Conservation (phyloP, 92 coral and sea anemone genomes). For the Chrysogorgia sp. region DNA sequence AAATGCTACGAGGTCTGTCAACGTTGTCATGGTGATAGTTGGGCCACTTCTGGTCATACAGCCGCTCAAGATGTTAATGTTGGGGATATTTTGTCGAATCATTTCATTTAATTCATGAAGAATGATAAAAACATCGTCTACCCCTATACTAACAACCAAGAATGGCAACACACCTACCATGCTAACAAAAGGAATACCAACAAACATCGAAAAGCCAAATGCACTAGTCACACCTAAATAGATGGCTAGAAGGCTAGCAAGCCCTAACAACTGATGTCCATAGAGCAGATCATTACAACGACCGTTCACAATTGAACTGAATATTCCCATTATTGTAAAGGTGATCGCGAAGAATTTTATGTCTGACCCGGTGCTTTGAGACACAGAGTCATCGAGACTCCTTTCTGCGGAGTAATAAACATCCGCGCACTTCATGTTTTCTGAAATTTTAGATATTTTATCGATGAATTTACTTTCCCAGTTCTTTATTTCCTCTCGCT, state of each 20-base stretch:
- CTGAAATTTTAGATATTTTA: constrained; percentile 22
- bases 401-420: constrained; percentile 60
- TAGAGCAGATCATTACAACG: constrained; percentile 67
- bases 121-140: constrained; percentile 82
- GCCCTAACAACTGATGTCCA: constrained; percentile 69
- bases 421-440: constrained; percentile 51
- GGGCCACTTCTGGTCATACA: constrained; percentile 81
- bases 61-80: constrained; percentile 53
- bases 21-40: constrained; percentile 87
- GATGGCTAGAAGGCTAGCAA: constrained; percentile 70
- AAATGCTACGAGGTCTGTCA: constrained; percentile 83
- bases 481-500: constrained; percentile 38
- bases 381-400: constrained; percentile 72
- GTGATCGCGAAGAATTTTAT: constrained; percentile 57
- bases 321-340: constrained; percentile 68
- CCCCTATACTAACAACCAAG: constrained; percentile 75
- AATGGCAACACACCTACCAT: constrained; percentile 77
- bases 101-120: constrained; percentile 74
- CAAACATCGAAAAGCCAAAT: constrained; percentile 65
- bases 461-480: constrained; percentile 59
- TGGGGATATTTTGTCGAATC: constrained; percentile 48
- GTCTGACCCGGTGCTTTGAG: constrained; percentile 68
- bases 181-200: constrained; percentile 66
- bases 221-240: constrained; percentile 74
- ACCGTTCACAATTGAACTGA: constrained; percentile 65